A percentile compares a stretch with the other conserved stretches of the same genome.
Conservation (phyloP, 2,113 vertebrate species). For the Rhinopithecus roxellana region DNA sequence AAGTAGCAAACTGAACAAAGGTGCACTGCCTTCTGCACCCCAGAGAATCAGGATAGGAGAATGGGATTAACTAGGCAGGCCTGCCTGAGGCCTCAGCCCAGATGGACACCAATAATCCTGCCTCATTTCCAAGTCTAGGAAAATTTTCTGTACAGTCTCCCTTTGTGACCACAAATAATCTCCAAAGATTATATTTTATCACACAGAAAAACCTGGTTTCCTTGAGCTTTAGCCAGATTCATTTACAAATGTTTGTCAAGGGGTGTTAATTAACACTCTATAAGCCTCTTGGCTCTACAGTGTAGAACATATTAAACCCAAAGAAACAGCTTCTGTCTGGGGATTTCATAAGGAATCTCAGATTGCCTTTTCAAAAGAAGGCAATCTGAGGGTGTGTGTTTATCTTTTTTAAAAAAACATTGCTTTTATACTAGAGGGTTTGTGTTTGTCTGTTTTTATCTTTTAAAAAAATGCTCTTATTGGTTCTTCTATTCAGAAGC, state of each 20-base stretch:
- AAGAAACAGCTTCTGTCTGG: not conserved
- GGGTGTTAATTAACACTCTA: not conserved
- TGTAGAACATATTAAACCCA: not conserved
- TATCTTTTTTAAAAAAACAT: not conserved
- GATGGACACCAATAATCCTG: not conserved
- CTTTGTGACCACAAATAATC: conserved; percentile 31
- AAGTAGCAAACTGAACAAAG: not conserved
- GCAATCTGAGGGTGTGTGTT: not conserved
- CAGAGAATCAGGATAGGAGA: not conserved
- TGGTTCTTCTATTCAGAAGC: not conserved
- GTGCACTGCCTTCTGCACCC: not conserved
- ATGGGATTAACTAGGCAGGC: not conserved
- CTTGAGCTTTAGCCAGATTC: not conserved
- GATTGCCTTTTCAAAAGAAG: not conserved
- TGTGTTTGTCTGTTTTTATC: not conserved
- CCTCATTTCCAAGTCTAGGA: not conserved
- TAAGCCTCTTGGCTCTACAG: not conserved
- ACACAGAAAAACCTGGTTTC: not conserved
- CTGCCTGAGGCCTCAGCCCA: not conserved
- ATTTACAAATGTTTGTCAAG: not conserved
- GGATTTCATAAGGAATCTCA: not conserved
- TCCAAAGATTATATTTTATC: conserved; percentile 13
- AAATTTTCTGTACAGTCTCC: not conserved
- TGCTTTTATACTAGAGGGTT: not conserved
- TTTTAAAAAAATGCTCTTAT: not conserved